Conservation (phyloP, 2,888 invertebrate species). For the Mythimna impura region DNA sequence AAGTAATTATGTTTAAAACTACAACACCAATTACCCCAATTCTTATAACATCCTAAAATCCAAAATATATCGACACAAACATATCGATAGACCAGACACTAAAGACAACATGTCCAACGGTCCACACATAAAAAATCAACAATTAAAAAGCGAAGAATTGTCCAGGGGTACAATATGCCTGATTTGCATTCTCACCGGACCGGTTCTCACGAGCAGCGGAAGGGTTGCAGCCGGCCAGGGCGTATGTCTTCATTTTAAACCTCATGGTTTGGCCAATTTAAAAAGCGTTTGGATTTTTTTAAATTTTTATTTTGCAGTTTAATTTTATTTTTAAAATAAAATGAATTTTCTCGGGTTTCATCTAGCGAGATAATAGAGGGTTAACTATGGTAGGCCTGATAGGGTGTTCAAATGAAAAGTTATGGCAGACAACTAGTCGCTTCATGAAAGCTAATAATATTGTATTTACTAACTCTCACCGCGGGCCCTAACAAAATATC, state of each 20-base stretch:
- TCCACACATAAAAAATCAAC: constrained; percentile 69
- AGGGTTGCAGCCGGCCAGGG: constrained; percentile 69
- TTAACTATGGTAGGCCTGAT: too few species aligned
- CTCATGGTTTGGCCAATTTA: constrained; percentile 44
- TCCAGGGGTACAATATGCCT: constrained; percentile 82
- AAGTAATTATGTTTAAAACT: too few species aligned
- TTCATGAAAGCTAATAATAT: too few species aligned
- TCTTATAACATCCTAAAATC: constrained; percentile 19
- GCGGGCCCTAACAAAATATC: too few species aligned
- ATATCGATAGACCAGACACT: constrained; percentile 62
- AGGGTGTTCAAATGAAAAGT: too few species aligned
- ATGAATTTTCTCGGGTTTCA: neutral
- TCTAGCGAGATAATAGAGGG: too few species aligned
- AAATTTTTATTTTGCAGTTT: constrained; percentile 22
- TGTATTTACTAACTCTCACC: too few species aligned
- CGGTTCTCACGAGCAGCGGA: constrained; percentile 79
- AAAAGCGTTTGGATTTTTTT: constrained; percentile 39
- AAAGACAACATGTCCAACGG: constrained; percentile 61
- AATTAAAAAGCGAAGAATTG: constrained; percentile 83
- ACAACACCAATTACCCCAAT: neutral
- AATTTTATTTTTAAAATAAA: constrained; percentile 3
- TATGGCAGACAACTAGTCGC: too few species aligned
- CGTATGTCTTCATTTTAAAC: constrained; percentile 68
- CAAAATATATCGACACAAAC: constrained; percentile 55
- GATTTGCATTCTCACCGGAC: constrained; percentile 86